phyloP scores from a whole-genome alignment of 2,888 invertebrate species.

The Agrilus cyanescens region DNA sequence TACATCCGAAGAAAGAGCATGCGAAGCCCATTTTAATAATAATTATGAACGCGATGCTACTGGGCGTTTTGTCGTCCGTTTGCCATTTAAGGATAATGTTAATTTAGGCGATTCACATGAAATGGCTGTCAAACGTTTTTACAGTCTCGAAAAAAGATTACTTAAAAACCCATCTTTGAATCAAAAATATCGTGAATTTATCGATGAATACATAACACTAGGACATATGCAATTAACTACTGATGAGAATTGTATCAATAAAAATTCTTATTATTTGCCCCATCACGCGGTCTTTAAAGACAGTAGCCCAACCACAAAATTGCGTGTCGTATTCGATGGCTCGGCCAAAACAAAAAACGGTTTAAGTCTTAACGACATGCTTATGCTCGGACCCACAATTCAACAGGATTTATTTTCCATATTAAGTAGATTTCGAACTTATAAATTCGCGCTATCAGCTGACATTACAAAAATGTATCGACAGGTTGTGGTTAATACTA shows the following conservation, averaged over 20 bases:
- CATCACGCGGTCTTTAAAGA: constrained; percentile 12
- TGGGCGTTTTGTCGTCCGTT: too few relatives aligned
- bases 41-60: too few relatives aligned
- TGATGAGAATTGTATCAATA: background rate
- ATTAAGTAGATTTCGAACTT: background rate
- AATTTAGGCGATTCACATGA: background rate
- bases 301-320: too few relatives aligned
- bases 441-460: background rate
- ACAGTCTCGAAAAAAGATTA: constrained; percentile 8
- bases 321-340: too few relatives aligned
- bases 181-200: constrained; percentile 10
- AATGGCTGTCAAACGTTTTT: background rate
- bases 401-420: background rate
- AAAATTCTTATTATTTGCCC: constrained; percentile 2
- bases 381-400: background rate
- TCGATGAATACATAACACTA: constrained; percentile 13
- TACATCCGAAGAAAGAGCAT: too few relatives aligned
- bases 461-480: too few relatives aligned
- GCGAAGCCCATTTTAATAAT: too few relatives aligned
- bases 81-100: too few relatives aligned
- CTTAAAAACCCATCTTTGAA: constrained; percentile 2
- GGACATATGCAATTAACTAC: constrained; percentile 14
- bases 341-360: constrained; percentile 1
- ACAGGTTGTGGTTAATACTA: too few relatives aligned
- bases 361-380: constrained; percentile 1